Conservation (phyloP, 1,140 invertebrate genomes). For the Druon quercuslanigerum region DNA sequence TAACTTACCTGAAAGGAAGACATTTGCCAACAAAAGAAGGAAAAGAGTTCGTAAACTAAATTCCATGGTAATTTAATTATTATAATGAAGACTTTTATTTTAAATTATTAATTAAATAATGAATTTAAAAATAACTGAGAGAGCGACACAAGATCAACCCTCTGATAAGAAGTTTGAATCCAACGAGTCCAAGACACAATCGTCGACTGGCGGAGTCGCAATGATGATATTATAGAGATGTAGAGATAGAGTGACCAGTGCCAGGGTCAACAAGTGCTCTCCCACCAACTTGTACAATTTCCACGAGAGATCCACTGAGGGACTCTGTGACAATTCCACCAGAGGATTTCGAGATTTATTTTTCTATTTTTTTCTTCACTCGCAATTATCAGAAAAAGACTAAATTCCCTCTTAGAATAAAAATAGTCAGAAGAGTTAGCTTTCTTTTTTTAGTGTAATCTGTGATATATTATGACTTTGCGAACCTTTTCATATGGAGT, state of each 20-base stretch:
- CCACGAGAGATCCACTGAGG: background rate
- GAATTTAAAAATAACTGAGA: background rate
- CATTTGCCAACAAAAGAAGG: background rate
- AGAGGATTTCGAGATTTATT: no score
- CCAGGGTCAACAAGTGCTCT: slow-evolving; percentile 47
- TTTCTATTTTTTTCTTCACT: no score
- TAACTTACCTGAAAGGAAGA: background rate
- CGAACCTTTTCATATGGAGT: no score
- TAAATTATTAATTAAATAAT: background rate
- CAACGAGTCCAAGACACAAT: slow-evolving; percentile 3
- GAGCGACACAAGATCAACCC: no score
- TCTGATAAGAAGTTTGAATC: background rate
- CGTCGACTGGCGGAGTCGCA: background rate
- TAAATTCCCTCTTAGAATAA: no score
- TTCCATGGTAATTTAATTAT: background rate
- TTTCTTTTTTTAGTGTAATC: no score
- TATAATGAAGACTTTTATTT: background rate
- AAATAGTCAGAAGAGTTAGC: no score
- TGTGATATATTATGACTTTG: no score
- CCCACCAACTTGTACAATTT: slow-evolving; percentile 37
- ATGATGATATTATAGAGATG: slow-evolving; percentile 9
- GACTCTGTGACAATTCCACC: no score
- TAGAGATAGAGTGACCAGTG: slow-evolving; percentile 19
- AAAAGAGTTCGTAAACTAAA: background rate
- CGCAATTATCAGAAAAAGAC: no score